These are phyloP conservation scores for Brachionus angularis DNA, from an alignment of 1,140 invertebrate species.

Conservation along the genomic window DNA sequence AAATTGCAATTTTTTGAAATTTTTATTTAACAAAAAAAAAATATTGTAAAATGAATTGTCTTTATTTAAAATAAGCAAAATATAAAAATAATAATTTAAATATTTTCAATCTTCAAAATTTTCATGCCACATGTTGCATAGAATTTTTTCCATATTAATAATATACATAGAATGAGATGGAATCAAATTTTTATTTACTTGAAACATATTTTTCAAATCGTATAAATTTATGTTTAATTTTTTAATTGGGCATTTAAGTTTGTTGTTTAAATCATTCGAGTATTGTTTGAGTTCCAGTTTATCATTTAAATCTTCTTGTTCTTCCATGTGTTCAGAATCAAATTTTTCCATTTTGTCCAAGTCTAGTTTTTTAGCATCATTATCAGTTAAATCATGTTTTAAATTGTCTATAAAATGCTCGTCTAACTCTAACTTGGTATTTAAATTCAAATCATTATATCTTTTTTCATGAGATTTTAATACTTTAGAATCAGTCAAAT, in stretches of 20 bases:
- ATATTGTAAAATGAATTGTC: too few relatives aligned
- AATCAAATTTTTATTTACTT: slow-evolving; percentile 29
- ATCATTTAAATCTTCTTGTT: neutral
- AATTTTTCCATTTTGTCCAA: neutral
- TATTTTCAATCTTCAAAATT: neutral
- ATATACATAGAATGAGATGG: slow-evolving; percentile 13
- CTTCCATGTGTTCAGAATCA: neutral
- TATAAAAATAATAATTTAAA: too few relatives aligned
- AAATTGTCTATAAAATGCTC: neutral
- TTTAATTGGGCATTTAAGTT: neutral
- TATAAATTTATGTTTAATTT: slow-evolving; percentile 22
- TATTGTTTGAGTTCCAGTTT: neutral
- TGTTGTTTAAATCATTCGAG: neutral
- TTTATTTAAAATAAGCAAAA: too few relatives aligned
- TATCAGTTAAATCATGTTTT: neutral
- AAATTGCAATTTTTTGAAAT: too few relatives aligned
- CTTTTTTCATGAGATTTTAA: too few relatives aligned
- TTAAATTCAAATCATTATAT: too few relatives aligned
- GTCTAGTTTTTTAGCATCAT: neutral
- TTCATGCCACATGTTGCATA: slow-evolving; percentile 29
- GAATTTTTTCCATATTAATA: slow-evolving; percentile 36
- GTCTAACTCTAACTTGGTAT: neutral
- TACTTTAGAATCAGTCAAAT: too few relatives aligned
- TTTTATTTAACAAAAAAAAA: too few relatives aligned
- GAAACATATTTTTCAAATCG: slow-evolving; percentile 25